Evolutionary conservation across 2,888 invertebrate species (phyloP), one percentile per base, ranked within the genome.

Genomic region (Pherbina coryleti): DNA sequence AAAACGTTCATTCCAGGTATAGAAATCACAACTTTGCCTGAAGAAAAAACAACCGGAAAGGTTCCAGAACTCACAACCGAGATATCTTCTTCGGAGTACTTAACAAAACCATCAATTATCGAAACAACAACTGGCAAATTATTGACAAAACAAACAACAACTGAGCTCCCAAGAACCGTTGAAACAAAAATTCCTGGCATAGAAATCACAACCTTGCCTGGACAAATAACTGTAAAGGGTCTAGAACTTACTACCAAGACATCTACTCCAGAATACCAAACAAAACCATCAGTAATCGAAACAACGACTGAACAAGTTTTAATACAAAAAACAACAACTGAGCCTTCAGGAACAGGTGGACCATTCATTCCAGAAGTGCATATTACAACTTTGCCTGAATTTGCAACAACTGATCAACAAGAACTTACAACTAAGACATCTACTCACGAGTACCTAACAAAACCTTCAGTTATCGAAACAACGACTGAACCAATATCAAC

Each of bases 41-140:
- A 8, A 37, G 8, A 37, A 1, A 7, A 1, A 37, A 37, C 37
- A 37, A 37, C 37, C 8, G 37, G 8, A 37, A 37, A 31, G 5
- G 31, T 4, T 31, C 3, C 5, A n/a, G n/a, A n/a, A 5, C 7
- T 55, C n/a, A 22, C 22, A 17, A 55, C 55, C 22, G n/a, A 5
- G 22, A 2, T n/a, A 19, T 55, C 55, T n/a, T 8, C 55, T 55
- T n/a, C n/a, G 55, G 55, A 8, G 22, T 19, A n/a, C 14, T 3
- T 11, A n/a, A 57, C 69, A 60, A 69, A 57, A 3, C 51, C 76
- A 62, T 14, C 44, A 37, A 19, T 31, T 53, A 62, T 17, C 22
- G 51, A 75, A 22, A 62, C 62, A 53, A 53, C 74, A n/a, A 34
- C 76, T 44, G 31, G 44, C 31, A 37, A 11, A 3, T 49, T 44